These are phyloP conservation scores for Falco biarmicus DNA, from an alignment of 2,797 vertebrate species.

Conservation along the genomic window DNA sequence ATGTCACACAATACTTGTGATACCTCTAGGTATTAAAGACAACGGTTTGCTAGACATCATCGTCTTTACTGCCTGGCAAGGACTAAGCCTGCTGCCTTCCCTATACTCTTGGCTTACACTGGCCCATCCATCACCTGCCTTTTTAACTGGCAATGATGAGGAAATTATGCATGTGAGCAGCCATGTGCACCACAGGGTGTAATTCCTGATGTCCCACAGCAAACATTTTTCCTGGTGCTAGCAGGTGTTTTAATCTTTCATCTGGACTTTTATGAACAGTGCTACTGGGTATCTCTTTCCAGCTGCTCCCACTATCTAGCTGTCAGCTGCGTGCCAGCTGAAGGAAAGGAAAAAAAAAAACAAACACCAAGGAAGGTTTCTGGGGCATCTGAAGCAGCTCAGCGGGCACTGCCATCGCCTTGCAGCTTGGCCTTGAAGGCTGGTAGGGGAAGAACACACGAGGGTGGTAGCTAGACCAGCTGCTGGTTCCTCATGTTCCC, in stretches of 20 bases:
- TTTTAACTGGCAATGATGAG: conserved; percentile 20
- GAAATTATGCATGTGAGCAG: background rate
- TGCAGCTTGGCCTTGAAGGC: background rate
- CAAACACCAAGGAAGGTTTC: background rate
- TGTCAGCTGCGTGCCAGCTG: background rate
- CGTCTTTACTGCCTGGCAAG: background rate
- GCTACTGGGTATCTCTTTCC: background rate
- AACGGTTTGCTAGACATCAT: background rate
- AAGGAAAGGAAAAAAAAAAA: background rate
- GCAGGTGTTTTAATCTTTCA: conserved; percentile 43
- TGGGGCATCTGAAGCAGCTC: background rate
- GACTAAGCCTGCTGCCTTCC: conserved; percentile 9
- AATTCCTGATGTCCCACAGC: background rate
- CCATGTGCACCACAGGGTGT: background rate
- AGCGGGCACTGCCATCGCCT: background rate
- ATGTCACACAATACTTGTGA: background rate
- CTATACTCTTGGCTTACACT: background rate
- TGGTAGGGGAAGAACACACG: background rate
- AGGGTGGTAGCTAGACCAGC: background rate
- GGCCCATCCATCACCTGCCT: conserved; percentile 46
- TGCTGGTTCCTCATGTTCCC: background rate
- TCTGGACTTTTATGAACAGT: background rate
- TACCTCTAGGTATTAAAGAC: background rate
- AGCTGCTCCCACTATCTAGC: background rate
- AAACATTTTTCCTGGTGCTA: conserved; percentile 34